Evolutionary conservation across 37 sponge, comb jelly and placozoan species (phyloP), one percentile per base, ranked within the genome.

Genomic region (Amphimedon queenslandica): DNA sequence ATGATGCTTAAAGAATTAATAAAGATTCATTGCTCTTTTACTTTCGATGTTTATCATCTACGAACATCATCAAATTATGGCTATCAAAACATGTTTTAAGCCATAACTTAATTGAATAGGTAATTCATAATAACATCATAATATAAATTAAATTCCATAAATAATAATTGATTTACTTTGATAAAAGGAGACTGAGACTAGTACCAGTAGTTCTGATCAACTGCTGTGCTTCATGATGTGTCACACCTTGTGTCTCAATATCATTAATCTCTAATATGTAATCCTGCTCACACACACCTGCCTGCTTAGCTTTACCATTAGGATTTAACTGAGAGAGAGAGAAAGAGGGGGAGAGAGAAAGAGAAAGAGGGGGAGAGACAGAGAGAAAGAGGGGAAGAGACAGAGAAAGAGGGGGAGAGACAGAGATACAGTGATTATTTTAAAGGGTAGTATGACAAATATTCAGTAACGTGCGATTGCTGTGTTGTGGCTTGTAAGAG

Each of bases 151-250:
- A 61, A 61, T 13, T 31, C 4, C 20, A 61, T n/a, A n/a, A n/a
- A n/a, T n/a, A n/a, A n/a, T n/a, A n/a, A n/a, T n/a, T n/a, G n/a
- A 71, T 73, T 56, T 42, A 86, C 87, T 57, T 71, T 30, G 87
- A 42, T 8, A 87, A 37, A 3, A 13, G 53, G 33, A 88, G 72
- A 31, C 53, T 39, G 23, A 88, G 83, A 39, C 64, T 47, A 1
- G 66, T 43, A 29, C 83, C 83, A 21, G 82, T 78, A 0, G 58
- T 67, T 42, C 76, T 90, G 73, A 90, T 81, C 37, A 72, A 29
- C 64, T 67, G 63, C 69, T 78, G 84, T 37, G 90, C 90, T 72
- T 90, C 82, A 56, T 74, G 78, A 67, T 90, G 90, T 11, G 71
- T 82, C 68, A 90, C 68, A 23, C 63, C 75, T 10, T 84, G 71